A percentile compares a stretch with the other conserved stretches of the same genome.
Conservation (phyloP, 1,140 invertebrate genomes). For the Octopus bimaculoides region DNA sequence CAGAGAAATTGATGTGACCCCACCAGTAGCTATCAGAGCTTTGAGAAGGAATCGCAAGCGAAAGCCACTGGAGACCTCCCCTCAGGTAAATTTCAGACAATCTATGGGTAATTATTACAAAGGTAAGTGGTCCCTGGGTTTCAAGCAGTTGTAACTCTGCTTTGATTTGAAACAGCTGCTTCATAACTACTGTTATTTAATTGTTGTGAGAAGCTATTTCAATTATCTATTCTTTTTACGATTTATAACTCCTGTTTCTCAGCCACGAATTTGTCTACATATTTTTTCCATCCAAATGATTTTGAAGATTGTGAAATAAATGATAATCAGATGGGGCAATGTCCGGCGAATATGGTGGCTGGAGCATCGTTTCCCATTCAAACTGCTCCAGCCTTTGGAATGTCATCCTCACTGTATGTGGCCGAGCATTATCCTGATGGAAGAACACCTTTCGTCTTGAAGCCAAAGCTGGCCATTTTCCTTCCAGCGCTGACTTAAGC, state of each 20-base stretch:
- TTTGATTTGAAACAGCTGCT: neutral
- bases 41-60: conserved; percentile 28
- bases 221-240: neutral
- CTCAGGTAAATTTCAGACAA: neutral
- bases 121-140: neutral
- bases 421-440: too few species aligned
- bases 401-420: too few species aligned
- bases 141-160: neutral
- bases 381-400: too few species aligned
- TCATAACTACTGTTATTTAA: neutral
- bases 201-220: neutral
- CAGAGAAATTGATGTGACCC: conserved; percentile 36
- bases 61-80: conserved; percentile 13
- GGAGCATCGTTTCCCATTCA: too few species aligned
- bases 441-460: too few species aligned
- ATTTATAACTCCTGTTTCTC: neutral
- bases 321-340: too few species aligned
- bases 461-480: too few species aligned
- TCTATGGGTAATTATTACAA: neutral
- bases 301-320: too few species aligned
- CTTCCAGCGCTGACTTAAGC: too few species aligned
- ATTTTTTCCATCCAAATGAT: too few species aligned
- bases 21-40: conserved; percentile 33
- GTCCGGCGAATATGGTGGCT: too few species aligned
- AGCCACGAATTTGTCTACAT: neutral